Evolutionary conservation across 2,888 invertebrate genomes (phyloP), one percentile per base, ranked within the genome.

Genomic region (Thalpophila matura): DNA sequence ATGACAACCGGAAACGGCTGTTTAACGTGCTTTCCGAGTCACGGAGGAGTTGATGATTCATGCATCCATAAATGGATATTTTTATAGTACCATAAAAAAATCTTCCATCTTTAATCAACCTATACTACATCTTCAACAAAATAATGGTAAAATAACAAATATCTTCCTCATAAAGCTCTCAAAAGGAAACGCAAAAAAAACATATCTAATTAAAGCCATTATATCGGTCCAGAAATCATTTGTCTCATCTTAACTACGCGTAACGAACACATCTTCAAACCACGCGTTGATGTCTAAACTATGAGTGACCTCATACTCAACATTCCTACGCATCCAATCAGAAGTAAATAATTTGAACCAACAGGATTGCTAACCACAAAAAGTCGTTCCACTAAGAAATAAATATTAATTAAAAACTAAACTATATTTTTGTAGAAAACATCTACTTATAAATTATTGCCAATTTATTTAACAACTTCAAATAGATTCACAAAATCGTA

Each of bases 401-500:
- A 58, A 66, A 73, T 70, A 65, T 70, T 61, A 63, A 75, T 74
- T 75, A 61, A 61, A 66, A 55, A 43, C 16, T 45, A 37, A 66
- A 59, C 45, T 46, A 42, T 65, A 60, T 79, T 63, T 65, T 55
- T 47, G 57, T 26, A 55, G 31, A 78, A 37, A 45, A 46, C 54
- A 49, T 67, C 57, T 43, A 71, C 37, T 43, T 22, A 65, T 69
- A 68, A 73, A 45, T 62, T 71, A 68, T 65, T 70, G 67, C 16
- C 77, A 70, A 80, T 80, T 71, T 61, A 80, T 73, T 66, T 59
- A 75, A 74, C 63, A 53, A 81, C 67, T 67, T 74, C 47, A 74
- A 80, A 79, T 77, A 73, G 61, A 81, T 79, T 74, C 66, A 73
- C 59, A 26, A 61, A 62, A 72, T 82, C 82, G 72, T 85, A 86